These are phyloP conservation scores for Allygus modestus DNA, from an alignment of 2,888 invertebrate genomes.

Conservation along the genomic window DNA sequence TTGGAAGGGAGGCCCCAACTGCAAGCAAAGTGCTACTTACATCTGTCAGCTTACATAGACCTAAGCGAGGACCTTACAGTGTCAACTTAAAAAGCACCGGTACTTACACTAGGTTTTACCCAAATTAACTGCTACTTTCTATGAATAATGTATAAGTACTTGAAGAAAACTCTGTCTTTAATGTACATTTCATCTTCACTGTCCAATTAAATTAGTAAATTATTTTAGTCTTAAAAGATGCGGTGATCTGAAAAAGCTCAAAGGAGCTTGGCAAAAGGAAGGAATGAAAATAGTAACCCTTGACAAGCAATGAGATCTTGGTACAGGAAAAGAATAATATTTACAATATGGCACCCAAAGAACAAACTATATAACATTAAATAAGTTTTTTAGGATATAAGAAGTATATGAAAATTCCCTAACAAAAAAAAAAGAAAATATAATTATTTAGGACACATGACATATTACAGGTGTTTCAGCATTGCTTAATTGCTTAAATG, in stretches of 20 bases:
- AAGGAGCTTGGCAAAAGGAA: background rate
- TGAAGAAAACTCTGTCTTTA: background rate
- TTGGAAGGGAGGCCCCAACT: background rate
- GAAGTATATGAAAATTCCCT: background rate
- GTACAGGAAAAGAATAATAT: slow-evolving; percentile 8
- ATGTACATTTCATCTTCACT: background rate
- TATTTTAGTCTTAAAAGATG: background rate
- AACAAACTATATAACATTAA: background rate
- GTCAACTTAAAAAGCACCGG: slow-evolving; percentile 30
- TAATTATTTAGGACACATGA: background rate
- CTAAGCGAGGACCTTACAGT: slow-evolving; percentile 31
- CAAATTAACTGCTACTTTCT: background rate
- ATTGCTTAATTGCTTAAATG: too few relatives aligned
- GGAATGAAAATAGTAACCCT: slow-evolving; percentile 19
- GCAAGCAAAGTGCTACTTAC: slow-evolving; percentile 8
- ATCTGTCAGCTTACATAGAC: slow-evolving; percentile 3
- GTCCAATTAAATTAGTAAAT: background rate
- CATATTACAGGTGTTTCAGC: background rate
- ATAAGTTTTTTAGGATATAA: background rate
- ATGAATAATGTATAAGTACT: background rate
- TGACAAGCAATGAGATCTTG: slow-evolving; percentile 21
- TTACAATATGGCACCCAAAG: slow-evolving; percentile 39
- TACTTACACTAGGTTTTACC: slow-evolving; percentile 9
- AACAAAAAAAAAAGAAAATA: background rate
- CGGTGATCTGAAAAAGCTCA: background rate